Evolutionary conservation across 2,797 vertebrate species (phyloP).

Genomic region (Iguana delicatissima): DNA sequence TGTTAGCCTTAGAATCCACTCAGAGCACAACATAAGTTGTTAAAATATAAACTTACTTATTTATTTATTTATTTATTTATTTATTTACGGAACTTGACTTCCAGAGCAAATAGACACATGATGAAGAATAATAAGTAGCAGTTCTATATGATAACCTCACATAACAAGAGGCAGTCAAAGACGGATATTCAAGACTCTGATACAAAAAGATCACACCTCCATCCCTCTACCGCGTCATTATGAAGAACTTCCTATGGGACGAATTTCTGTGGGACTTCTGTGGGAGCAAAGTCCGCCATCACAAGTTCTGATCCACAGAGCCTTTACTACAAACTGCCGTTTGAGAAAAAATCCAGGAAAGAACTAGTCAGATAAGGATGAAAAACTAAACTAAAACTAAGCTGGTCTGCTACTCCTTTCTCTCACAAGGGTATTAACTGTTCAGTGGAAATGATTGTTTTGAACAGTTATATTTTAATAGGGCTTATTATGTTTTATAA

Average conservation of each 20-base stretch:
- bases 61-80: neutral
- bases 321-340: too few relatives aligned
- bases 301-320: neutral
- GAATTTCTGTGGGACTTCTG: neutral
- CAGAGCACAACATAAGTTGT: neutral
- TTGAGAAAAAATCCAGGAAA: too few relatives aligned
- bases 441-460: neutral
- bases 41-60: neutral
- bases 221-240: neutral
- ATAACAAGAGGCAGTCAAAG: neutral
- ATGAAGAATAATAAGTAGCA: neutral
- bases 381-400: too few relatives aligned
- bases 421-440: neutral
- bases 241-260: neutral
- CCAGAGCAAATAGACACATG: neutral
- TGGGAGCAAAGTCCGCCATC: neutral
- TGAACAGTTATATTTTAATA: neutral
- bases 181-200: neutral
- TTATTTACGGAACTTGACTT: neutral
- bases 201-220: neutral
- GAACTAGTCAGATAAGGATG: too few relatives aligned
- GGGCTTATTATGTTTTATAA: neutral
- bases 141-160: neutral
- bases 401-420: neutral
- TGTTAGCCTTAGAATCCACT: neutral